These are phyloP conservation scores for Drosophila parthenogenetica DNA, from an alignment of 2,888 invertebrate genomes.

Conservation along the genomic window DNA sequence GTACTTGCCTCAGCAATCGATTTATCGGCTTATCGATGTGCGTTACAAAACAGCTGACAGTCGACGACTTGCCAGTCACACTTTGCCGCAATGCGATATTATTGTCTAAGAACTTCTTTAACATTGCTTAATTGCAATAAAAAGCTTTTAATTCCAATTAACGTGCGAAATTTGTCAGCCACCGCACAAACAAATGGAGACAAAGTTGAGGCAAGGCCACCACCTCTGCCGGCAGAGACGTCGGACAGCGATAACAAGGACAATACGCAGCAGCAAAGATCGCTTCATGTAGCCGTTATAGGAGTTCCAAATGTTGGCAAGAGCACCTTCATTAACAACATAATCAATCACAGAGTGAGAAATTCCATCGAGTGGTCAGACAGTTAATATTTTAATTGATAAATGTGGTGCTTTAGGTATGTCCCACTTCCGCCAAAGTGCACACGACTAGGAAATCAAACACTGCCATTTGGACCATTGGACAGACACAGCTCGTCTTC, in stretches of 20 bases:
- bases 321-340: slow-evolving; percentile 95
- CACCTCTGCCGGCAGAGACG: slow-evolving; percentile 10
- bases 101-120: slow-evolving; percentile 45
- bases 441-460: slow-evolving; percentile 93
- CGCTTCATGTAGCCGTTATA: slow-evolving; percentile 90
- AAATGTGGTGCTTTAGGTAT: slow-evolving; percentile 87
- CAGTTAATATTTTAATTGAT: not conserved
- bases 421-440: slow-evolving; percentile 95
- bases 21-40: not conserved
- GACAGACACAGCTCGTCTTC: slow-evolving; percentile 94
- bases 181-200: slow-evolving; percentile 28
- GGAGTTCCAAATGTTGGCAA: slow-evolving; percentile 98
- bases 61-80: slow-evolving; percentile 43
- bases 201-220: not conserved
- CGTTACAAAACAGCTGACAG: not conserved
- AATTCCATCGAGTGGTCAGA: not conserved
- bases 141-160: slow-evolving; percentile 16
- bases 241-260: slow-evolving; percentile 5
- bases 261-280: slow-evolving; percentile 53
- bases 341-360: slow-evolving; percentile 91
- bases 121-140: slow-evolving; percentile 56
- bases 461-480: slow-evolving; percentile 90
- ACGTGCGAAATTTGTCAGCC: slow-evolving; percentile 45
- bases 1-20: slow-evolving; percentile 1
- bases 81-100: slow-evolving; percentile 33